Conservation (phyloP, 2,113 vertebrate species). For the Scolopax mira region DNA sequence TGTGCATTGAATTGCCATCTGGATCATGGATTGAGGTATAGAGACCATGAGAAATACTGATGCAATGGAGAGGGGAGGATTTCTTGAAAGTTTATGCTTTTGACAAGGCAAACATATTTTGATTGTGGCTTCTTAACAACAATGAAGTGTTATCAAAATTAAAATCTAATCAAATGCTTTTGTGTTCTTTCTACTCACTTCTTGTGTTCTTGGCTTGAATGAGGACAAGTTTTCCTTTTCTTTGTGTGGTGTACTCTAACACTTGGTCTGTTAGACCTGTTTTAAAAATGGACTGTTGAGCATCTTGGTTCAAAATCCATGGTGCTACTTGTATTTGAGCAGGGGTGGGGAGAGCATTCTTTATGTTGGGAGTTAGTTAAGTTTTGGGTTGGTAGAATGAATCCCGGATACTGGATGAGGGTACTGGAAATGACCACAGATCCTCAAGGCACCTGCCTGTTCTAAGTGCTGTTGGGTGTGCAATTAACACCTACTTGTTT, state of each 20-base stretch:
- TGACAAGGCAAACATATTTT: neutral
- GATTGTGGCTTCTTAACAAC: neutral
- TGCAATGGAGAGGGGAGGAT: neutral
- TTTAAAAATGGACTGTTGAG: neutral
- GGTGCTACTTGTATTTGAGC: neutral
- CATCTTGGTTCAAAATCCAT: neutral
- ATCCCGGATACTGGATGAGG: neutral
- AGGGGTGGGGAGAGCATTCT: neutral
- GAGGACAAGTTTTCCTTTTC: neutral
- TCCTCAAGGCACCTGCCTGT: neutral
- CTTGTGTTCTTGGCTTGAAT: neutral
- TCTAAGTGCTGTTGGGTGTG: neutral
- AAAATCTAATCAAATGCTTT: conserved; percentile 13
- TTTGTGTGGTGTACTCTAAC: neutral
- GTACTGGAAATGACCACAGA: neutral
- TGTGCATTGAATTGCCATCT: neutral
- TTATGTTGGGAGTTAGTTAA: neutral
- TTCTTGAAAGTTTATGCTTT: neutral
- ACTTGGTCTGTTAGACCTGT: neutral
- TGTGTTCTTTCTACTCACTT: neutral
- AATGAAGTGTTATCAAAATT: neutral
- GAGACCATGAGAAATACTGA: neutral
- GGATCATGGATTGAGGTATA: neutral
- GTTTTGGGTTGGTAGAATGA: neutral
- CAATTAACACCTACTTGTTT: neutral